These are phyloP conservation scores for Artemia franciscana DNA, from an alignment of 1,140 invertebrate genomes.

Conservation along the genomic window DNA sequence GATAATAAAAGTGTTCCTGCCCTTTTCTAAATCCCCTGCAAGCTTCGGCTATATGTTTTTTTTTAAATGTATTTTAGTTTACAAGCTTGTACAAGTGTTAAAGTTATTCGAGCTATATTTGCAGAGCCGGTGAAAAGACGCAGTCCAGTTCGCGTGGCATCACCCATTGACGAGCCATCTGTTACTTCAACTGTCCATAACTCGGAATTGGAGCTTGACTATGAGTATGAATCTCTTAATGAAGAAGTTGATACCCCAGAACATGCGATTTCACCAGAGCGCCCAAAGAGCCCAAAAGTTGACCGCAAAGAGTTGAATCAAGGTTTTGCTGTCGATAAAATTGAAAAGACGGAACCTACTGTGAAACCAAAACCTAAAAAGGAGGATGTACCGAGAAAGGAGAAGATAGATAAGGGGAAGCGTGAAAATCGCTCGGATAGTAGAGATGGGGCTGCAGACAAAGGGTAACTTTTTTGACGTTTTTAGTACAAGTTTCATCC, in stretches of 20 bases:
- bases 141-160: neutral
- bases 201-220: neutral
- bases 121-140: neutral
- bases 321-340: neutral
- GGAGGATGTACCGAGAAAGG: neutral
- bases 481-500: too few species aligned
- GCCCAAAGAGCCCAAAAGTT: too few species aligned
- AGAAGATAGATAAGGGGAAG: neutral
- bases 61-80: too few species aligned
- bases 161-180: neutral
- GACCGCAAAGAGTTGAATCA: neutral
- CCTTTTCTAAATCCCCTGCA: too few species aligned
- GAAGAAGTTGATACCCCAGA: neutral
- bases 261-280: too few species aligned
- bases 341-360: neutral
- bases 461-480: too few species aligned
- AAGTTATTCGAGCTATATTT: too few species aligned
- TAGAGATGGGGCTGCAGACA: too few species aligned
- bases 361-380: neutral
- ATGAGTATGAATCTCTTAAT: neutral
- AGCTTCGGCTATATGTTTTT: too few species aligned
- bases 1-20: too few species aligned
- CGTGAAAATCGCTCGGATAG: too few species aligned
- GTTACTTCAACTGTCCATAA: neutral
- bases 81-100: too few species aligned